Conservation (phyloP, 2,113 vertebrate species). For the Corythornis cristatus region DNA sequence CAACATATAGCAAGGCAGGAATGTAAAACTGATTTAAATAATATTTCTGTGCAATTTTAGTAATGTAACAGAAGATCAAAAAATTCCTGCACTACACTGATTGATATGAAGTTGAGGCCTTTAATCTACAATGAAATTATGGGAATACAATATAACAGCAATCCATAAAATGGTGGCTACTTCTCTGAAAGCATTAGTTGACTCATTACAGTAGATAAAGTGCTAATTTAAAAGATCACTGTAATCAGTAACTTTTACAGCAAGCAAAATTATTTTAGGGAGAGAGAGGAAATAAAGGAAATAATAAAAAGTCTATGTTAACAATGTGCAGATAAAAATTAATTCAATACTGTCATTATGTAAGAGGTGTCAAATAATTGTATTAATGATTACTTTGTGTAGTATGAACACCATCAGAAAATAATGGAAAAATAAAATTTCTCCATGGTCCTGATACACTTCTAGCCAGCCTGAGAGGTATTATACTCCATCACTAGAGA, state of each 20-base stretch:
- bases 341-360: background rate
- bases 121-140: background rate
- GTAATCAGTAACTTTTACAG: background rate
- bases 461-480: background rate
- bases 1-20: background rate
- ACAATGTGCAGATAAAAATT: background rate
- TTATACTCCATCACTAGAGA: background rate
- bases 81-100: background rate
- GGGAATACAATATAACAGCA: background rate
- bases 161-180: background rate
- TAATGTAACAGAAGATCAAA: background rate
- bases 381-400: background rate
- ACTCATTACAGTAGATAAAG: background rate
- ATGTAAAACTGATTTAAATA: background rate
- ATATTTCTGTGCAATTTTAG: background rate
- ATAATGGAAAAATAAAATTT: background rate
- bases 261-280: background rate
- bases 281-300: background rate
- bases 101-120: background rate
- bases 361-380: background rate
- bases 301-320: background rate
- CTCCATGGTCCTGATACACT: background rate
- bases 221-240: background rate
- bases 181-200: background rate
- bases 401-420: background rate